Percentiles rank a stretch among this genome's conserved stretches.
These are phyloP conservation scores for Drosophila teissieri DNA, from an alignment of 1,140 invertebrate genomes.

Conservation along the genomic window DNA sequence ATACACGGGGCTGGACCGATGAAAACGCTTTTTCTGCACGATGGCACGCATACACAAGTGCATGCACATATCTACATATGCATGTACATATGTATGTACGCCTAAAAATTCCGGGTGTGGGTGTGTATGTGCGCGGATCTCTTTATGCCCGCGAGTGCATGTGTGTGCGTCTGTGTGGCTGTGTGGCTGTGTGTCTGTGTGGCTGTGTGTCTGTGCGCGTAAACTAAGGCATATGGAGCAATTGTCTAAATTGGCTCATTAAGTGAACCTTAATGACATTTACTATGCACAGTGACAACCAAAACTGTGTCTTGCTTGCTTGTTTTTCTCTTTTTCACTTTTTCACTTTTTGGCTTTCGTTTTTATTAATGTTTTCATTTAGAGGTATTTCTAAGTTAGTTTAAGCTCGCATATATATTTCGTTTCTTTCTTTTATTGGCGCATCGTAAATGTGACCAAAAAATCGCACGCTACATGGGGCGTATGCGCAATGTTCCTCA, in stretches of 20 bases:
- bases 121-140: slow-evolving; percentile 1
- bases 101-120: neutral
- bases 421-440: no score
- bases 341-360: slow-evolving; percentile 12
- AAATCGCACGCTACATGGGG: no score
- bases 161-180: slow-evolving; percentile 27
- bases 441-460: no score
- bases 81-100: slow-evolving; percentile 5
- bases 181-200: slow-evolving; percentile 34
- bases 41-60: slow-evolving; percentile 13
- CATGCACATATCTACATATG: neutral
- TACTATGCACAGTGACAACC: slow-evolving; percentile 68
- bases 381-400: no score
- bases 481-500: no score
- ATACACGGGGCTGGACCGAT: slow-evolving; percentile 5
- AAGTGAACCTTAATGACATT: slow-evolving; percentile 82
- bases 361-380: neutral
- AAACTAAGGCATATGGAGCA: slow-evolving; percentile 82
- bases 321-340: slow-evolving; percentile 6
- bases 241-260: slow-evolving; percentile 82
- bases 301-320: slow-evolving; percentile 24
- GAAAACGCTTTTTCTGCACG: slow-evolving; percentile 22
- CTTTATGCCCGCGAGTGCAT: slow-evolving; percentile 9
- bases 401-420: no score
- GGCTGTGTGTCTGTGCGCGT: slow-evolving; percentile 52